Evolutionary conservation across 2,888 invertebrate species (phyloP), one percentile per base, ranked within the genome.

Genomic region (Drosophila niveifrons): DNA sequence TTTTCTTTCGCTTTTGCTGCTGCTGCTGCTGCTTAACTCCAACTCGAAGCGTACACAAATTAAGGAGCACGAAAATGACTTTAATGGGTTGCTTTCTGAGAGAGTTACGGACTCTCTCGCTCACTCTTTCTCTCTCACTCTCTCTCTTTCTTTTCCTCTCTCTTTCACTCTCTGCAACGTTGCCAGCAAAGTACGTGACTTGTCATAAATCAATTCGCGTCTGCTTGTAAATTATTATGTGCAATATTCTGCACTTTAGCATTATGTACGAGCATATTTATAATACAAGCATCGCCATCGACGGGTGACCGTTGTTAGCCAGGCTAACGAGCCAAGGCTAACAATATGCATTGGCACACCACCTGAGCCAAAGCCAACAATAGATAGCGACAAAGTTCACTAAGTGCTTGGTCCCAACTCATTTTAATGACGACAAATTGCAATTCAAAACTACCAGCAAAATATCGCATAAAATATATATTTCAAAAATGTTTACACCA

Each of bases 161-260:
- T 2, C 31, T 50, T 17, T 17, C 10, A 29, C 29, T 29, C 7
- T 34, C 11, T 8, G 18, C 51, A 36, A 36, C 36, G 46, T 46
- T 67, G 47, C 28, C 57, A 57, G 57, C 31, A 48, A 46, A 41
- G 67, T 78, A 78, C 84, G 85, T 89, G 89, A 89, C 84, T 74
- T 82, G 82, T 71, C 76, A 84, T 89, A 84, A 84, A 87, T 84
- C 88, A 89, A 81, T 87, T 78, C 71, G 56, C 69, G 43, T 51
- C 62, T 64, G 59, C 75, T 66, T 72, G 50, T 53, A 58, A 75
- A 78, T 83, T 78, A 69, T 70, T 64, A 66, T 72, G 63, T 72
- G 68, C 74, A 68, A 82, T 85, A 69, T 69, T 75, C 65, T 64
- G 66, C 70, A 73, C 70, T 72, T 67, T 51, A 53, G 34, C 74